Base-by-base conservation (phyloP, 2,888 invertebrate species). In the Acrobasis consociella region DNA sequence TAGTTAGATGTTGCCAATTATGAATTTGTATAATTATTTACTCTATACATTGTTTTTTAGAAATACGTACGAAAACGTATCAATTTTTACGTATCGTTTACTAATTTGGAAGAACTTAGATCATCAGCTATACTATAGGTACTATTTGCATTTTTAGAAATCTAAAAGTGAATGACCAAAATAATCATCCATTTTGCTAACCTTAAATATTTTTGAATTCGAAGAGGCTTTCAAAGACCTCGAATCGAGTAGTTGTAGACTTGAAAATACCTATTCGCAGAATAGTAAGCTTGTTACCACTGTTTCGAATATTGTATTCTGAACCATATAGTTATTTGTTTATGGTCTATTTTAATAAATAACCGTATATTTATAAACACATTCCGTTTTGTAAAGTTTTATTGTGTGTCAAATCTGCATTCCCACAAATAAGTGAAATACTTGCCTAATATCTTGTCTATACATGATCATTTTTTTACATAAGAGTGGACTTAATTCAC, bases 371-470 rank as follows among this genome's bases (percentile, higher is more conserved):
- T 69, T 70, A 60, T 68, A 66, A 73, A 74, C 71, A 85, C 85
- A 85, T 85, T 85, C 85, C 85, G 81, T 80, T 79, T 79, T 75
- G 65, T 78, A 77, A 74, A 72, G 70, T 67, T 72, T 72, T 76
- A 70, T 72, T 72, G 74, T 46, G 13, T 42, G 39, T 42, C 42
- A 56, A 42, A 42, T 56, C 11, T 56, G 10, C 42, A 22, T 56
- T 16, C 17, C 9, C 15, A 16, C n/a, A 52, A 22, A 8, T 52
- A 52, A 52, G 31, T 52, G n/a, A 11, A 2, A 16, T 22, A 16
- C 11, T 10, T 16, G 0, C 15, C 16, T 38, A 68, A 60, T 72
- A 65, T 31, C 31, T 31, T 31, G 31, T 31, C 7, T 31, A 31
- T 5, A 31, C 31, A 7, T 31, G 8, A 31, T 5, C 31, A 31